Conservation (phyloP, 2,888 invertebrate genomes). For the Silvanus unidentatus region DNA sequence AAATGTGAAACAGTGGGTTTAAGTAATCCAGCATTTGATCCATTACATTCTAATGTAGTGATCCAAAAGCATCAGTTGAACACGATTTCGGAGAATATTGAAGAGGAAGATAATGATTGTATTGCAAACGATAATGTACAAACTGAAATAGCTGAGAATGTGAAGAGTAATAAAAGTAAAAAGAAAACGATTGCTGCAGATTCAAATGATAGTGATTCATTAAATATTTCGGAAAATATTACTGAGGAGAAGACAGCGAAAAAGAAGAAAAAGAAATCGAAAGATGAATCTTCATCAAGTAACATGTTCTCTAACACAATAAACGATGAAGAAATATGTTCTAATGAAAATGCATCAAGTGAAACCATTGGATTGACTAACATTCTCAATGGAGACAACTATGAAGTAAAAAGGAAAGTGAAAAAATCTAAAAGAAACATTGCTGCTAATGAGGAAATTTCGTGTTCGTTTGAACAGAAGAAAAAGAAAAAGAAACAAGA, state of each 20-base stretch:
- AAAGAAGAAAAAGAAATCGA: too few relatives aligned
- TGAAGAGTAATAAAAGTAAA: not conserved
- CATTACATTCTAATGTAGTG: conserved; percentile 23
- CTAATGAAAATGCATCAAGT: too few relatives aligned
- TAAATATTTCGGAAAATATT: too few relatives aligned
- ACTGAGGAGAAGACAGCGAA: too few relatives aligned
- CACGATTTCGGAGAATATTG: conserved; percentile 30
- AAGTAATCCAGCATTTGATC: conserved; percentile 38
- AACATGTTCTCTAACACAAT: too few relatives aligned
- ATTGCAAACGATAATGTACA: conserved; percentile 2
- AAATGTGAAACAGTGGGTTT: conserved; percentile 23
- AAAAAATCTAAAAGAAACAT: conserved; percentile 7
- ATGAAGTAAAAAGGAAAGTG: conserved; percentile 9
- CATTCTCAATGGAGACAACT: conserved; percentile 15
- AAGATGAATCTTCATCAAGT: too few relatives aligned
- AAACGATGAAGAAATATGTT: too few relatives aligned
- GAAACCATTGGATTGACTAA: too few relatives aligned
- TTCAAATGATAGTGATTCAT: too few relatives aligned
- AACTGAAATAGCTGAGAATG: conserved; percentile 6
- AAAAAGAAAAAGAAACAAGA: conserved; percentile 18
- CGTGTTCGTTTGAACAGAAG: conserved; percentile 7
- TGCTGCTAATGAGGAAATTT: conserved; percentile 7
- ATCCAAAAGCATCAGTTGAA: conserved; percentile 30
- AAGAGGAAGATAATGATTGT: conserved; percentile 18
- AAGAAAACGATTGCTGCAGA: too few relatives aligned